Conservation (phyloP, 2,113 vertebrate genomes). For the Cyprinodon tularosa region DNA sequence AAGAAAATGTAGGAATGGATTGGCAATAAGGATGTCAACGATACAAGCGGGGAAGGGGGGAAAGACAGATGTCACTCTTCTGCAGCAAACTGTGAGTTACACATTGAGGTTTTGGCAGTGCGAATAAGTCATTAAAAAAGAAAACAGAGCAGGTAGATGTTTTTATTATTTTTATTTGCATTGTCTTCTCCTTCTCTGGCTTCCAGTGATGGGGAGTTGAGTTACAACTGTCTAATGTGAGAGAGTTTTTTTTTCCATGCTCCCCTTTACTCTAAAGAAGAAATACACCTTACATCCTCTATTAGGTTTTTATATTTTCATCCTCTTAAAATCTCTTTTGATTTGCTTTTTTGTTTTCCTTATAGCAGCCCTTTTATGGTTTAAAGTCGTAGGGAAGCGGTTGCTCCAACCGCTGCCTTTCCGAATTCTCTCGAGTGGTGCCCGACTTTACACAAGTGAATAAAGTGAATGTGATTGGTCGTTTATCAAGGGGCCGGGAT, state of each 20-base stretch:
- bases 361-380: not conserved
- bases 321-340: not conserved
- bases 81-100: constrained; percentile 37
- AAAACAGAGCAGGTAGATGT: constrained; percentile 56
- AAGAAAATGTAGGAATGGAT: constrained; percentile 23
- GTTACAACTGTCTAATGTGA: constrained; percentile 83
- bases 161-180: constrained; percentile 80
- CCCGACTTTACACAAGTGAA: too few species aligned
- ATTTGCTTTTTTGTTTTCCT: constrained; percentile 12
- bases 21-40: constrained; percentile 36
- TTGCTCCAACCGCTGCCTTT: too few species aligned
- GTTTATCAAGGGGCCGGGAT: too few species aligned
- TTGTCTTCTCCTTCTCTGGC: constrained; percentile 81
- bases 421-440: too few species aligned
- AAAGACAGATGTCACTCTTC: constrained; percentile 56
- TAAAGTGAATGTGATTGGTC: too few species aligned
- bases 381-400: not conserved
- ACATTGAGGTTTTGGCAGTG: constrained; percentile 39
- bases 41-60: constrained; percentile 32
- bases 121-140: constrained; percentile 53
- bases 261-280: constrained; percentile 73
- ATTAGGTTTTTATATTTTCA: constrained; percentile 61
- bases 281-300: constrained; percentile 76
- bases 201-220: constrained; percentile 81
- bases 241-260: constrained; percentile 84